These are phyloP conservation scores for Tryphoninae sp. DNA, from an alignment of 2,888 invertebrate genomes.

Conservation along the genomic window DNA sequence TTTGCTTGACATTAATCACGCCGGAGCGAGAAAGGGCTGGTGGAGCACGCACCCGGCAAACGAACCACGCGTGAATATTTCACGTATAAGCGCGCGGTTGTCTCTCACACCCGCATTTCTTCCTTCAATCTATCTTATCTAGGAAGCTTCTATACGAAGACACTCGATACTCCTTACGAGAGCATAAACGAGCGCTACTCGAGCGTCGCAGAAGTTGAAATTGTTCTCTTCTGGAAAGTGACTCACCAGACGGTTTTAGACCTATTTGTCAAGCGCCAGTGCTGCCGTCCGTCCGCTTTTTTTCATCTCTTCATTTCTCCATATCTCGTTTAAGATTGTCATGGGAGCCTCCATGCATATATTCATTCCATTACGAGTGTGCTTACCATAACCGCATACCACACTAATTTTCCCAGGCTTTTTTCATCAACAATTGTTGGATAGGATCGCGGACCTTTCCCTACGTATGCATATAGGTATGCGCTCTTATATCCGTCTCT, in stretches of 20 bases:
- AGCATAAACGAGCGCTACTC: background rate
- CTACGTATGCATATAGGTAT: background rate
- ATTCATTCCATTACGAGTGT: constrained; percentile 18
- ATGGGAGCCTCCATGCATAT: constrained; percentile 18
- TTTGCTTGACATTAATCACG: constrained; percentile 66
- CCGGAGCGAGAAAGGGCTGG: constrained; percentile 51
- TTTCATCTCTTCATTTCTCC: constrained; percentile 32
- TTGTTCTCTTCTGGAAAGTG: constrained; percentile 30
- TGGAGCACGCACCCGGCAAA: constrained; percentile 10
- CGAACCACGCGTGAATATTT: constrained; percentile 54
- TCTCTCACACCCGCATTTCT: constrained; percentile 51
- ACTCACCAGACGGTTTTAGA: constrained; percentile 41
- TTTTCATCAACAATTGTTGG: constrained; percentile 53
- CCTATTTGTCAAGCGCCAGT: constrained; percentile 40
- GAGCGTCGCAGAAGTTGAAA: constrained; percentile 9
- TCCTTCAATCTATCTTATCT: constrained; percentile 27
- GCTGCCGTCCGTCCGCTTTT: constrained; percentile 7
- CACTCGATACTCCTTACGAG: constrained; percentile 18
- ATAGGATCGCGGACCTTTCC: constrained; percentile 20
- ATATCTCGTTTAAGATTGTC: constrained; percentile 26
- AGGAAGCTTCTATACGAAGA: background rate
- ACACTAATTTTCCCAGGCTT: constrained; percentile 45
- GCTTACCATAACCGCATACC: constrained; percentile 17
- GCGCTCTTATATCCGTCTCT: constrained; percentile 5
- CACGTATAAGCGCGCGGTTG: constrained; percentile 27